Conservation (phyloP, 2,797 vertebrate genomes). For the Mareca strepera region DNA sequence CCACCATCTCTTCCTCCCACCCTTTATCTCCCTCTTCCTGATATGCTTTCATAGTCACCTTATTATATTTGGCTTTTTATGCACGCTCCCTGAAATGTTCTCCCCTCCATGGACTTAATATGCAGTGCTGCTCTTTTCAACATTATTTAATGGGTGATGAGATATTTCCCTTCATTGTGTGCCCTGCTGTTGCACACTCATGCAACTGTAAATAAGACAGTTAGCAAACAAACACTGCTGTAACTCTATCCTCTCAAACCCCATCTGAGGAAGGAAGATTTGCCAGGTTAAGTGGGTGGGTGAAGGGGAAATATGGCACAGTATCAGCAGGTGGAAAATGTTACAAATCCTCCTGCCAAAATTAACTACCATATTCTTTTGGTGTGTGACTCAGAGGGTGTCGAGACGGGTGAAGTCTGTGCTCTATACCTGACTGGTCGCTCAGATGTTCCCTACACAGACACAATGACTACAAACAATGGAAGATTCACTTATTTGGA, state of each 20-base stretch:
- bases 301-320: slow-evolving; percentile 63
- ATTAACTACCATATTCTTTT: slow-evolving; percentile 64
- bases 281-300: slow-evolving; percentile 58
- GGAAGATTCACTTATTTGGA: neutral
- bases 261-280: slow-evolving; percentile 41
- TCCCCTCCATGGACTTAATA: neutral
- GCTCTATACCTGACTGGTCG: slow-evolving; percentile 12
- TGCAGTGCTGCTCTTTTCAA: neutral
- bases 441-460: slow-evolving; percentile 48
- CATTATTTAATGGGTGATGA: neutral
- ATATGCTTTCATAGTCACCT: neutral
- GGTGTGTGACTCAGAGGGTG: slow-evolving; percentile 58
- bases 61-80: neutral
- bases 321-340: slow-evolving; percentile 66
- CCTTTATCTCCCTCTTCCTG: neutral
- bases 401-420: slow-evolving; percentile 32
- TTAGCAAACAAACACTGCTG: neutral
- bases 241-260: slow-evolving; percentile 24
- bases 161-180: neutral
- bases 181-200: neutral
- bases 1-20: neutral
- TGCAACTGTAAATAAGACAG: neutral
- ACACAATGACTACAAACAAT: slow-evolving; percentile 49
- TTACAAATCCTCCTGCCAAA: slow-evolving; percentile 70
- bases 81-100: neutral